Evolutionary conservation across 2,113 vertebrate species (phyloP), one percentile per base, ranked within the genome.

Genomic region (Trematomus loennbergii): DNA sequence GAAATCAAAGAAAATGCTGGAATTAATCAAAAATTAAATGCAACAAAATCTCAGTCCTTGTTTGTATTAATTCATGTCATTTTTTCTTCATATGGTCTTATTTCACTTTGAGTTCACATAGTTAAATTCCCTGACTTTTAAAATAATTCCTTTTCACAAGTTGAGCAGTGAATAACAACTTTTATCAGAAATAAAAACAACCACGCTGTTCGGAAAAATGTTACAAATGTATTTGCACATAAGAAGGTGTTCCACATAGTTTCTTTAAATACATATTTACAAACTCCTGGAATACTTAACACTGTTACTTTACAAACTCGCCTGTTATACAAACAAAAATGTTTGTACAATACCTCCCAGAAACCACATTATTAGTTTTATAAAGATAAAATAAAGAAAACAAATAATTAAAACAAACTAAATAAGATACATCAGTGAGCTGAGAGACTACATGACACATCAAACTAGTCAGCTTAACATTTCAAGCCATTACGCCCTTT

Each of bases 251-350:
- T 73, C 52, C 81, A 81, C 70, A 82, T 69, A 53, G 75, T 86
- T 79, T 88, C 73, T 92, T 91, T 91, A 92, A 84, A 87, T 89
- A 92, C 84, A 93, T 92, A 93, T 94, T 90, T 93, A 94, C 91
- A 94, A 62, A 63, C 33, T 78, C n/a, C 72, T 53, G 54, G 8
- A 55, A 87, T 70, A 72, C 70, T 86, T 83, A 75, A 80, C 60
- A 88, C 48, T 53, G 20, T 53, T 25, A n/a, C 49, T 72, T 76
- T 77, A 71, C 68, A 87, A 78, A 20, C 75, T 13, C 7, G 22
- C 48, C 17, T 58, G 25, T 64, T 5, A 57, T 65, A 85, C 85
- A 84, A 86, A 87, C 78, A 48, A 43, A 78, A 12, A 36, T 13
- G 65, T 85, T 82, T 76, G 61, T 60, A 82, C 15, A 68, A 74